These are phyloP conservation scores for Calephelis virginiensis DNA, from an alignment of 1,140 invertebrate species.

Conservation along the genomic window DNA sequence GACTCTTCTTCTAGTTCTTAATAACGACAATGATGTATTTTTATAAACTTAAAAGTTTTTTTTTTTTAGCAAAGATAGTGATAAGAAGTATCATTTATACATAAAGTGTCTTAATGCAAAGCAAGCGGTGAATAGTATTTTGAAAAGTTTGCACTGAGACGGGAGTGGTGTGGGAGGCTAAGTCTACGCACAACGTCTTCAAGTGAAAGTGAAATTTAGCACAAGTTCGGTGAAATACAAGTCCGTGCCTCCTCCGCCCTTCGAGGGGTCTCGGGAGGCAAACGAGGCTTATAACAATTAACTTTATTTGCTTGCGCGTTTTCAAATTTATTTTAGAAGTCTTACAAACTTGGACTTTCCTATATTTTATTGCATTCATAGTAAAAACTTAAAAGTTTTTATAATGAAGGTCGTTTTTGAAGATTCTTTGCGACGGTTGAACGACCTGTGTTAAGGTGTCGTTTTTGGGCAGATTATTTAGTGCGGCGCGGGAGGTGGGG, in stretches of 20 bases:
- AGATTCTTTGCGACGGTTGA: slow-evolving; percentile 61
- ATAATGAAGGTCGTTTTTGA: slow-evolving; percentile 24
- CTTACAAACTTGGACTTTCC: slow-evolving; percentile 36
- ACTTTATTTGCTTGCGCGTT: slow-evolving; percentile 71
- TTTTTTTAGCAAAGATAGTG: neutral
- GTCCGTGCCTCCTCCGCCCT: slow-evolving; percentile 53
- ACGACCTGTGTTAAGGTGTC: slow-evolving; percentile 76
- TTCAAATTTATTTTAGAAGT: slow-evolving; percentile 56
- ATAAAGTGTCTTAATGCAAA: slow-evolving; percentile 4
- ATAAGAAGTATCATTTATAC: neutral
- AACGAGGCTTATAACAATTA: slow-evolving; percentile 75
- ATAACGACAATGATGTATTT: too few relatives aligned
- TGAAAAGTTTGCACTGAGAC: slow-evolving; percentile 44
- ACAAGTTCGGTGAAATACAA: slow-evolving; percentile 76
- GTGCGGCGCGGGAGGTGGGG: slow-evolving; percentile 44
- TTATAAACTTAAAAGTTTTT: too few relatives aligned
- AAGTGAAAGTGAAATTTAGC: slow-evolving; percentile 77
- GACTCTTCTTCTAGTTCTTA: too few relatives aligned
- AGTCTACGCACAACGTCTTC: slow-evolving; percentile 74
- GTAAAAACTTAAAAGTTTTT: neutral
- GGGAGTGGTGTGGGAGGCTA: slow-evolving; percentile 59
- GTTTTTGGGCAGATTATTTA: slow-evolving; percentile 75
- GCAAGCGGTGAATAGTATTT: slow-evolving; percentile 42
- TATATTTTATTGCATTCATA: slow-evolving; percentile 23
- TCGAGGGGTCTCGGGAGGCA: slow-evolving; percentile 47